Evolutionary conservation across 1,140 invertebrate species (phyloP).

Genomic region (Streblospio benedicti): DNA sequence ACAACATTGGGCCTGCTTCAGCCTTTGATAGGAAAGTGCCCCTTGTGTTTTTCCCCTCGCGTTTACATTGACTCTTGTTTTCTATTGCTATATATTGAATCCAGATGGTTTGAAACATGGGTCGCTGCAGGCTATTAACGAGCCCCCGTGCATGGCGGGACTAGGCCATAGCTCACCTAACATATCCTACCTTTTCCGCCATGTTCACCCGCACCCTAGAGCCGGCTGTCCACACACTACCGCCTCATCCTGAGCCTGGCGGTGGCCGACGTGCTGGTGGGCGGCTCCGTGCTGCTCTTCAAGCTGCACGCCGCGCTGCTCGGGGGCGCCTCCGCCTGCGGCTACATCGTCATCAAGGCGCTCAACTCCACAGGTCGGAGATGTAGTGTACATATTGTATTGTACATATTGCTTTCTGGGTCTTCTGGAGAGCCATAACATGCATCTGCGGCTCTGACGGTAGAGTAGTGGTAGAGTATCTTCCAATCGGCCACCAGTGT

Average conservation of each 20-base stretch:
- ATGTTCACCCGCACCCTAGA: too few species aligned
- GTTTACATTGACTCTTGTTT: too few species aligned
- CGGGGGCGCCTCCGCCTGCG: slow-evolving; percentile 27
- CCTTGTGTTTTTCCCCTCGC: too few species aligned
- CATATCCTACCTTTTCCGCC: not conserved
- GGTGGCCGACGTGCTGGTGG: slow-evolving; percentile 30
- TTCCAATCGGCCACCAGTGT: too few species aligned
- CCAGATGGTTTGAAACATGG: too few species aligned
- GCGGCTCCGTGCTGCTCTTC: slow-evolving; percentile 25
- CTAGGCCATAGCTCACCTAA: not conserved
- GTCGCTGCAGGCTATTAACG: too few species aligned
- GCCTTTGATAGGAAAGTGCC: too few species aligned
- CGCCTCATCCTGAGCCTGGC: slow-evolving; percentile 35
- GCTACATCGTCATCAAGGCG: slow-evolving; percentile 17
- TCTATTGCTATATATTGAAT: too few species aligned
- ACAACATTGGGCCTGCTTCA: too few species aligned
- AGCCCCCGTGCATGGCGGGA: not conserved
- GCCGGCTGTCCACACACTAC: slow-evolving; percentile 31
- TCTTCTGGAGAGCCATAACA: too few species aligned
- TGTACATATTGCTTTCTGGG: slow-evolving; percentile 25
- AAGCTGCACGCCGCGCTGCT: slow-evolving; percentile 22
- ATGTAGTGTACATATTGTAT: slow-evolving; percentile 25
- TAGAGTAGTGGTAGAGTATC: too few species aligned
- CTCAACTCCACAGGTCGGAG: not conserved
- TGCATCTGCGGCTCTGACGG: too few species aligned